phyloP scores from a whole-genome alignment of 2,797 vertebrate genomes.

The Australoheros facetus region DNA sequence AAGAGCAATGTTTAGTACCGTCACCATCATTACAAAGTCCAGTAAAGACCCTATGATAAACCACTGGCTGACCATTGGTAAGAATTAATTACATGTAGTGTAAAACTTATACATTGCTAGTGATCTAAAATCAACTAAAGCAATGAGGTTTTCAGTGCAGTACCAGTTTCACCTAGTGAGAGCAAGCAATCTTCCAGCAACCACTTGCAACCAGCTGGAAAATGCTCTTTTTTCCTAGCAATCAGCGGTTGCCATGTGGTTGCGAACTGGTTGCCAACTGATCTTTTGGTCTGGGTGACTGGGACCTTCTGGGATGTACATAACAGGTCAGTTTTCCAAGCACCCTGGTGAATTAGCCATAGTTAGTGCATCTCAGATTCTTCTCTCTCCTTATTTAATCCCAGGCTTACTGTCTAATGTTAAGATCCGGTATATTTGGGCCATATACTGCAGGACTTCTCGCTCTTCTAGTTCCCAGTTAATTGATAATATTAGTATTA shows the following conservation, averaged over 20 bases:
- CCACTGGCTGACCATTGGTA: background rate
- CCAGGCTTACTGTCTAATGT: background rate
- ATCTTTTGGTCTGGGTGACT: background rate
- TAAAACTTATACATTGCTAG: background rate
- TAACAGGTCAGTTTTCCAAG: background rate
- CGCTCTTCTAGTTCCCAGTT: background rate
- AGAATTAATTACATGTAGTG: background rate
- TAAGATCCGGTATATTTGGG: background rate
- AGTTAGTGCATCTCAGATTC: background rate
- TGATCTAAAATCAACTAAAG: background rate
- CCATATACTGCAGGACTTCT: background rate
- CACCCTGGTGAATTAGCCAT: background rate
- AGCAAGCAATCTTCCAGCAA: background rate
- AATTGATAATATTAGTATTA: background rate
- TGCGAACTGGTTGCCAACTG: accelerated
- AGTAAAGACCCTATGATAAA: background rate
- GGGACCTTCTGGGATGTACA: too few relatives aligned
- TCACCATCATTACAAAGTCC: background rate
- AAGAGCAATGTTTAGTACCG: background rate
- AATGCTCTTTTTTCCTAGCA: background rate
- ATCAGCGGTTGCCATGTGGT: background rate
- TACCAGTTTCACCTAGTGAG: background rate
- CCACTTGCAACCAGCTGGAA: background rate
- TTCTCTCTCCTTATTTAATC: background rate
- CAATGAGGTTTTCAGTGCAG: background rate